Base-by-base conservation (phyloP, 2,888 invertebrate genomes). In the Dendrolimus houi region DNA sequence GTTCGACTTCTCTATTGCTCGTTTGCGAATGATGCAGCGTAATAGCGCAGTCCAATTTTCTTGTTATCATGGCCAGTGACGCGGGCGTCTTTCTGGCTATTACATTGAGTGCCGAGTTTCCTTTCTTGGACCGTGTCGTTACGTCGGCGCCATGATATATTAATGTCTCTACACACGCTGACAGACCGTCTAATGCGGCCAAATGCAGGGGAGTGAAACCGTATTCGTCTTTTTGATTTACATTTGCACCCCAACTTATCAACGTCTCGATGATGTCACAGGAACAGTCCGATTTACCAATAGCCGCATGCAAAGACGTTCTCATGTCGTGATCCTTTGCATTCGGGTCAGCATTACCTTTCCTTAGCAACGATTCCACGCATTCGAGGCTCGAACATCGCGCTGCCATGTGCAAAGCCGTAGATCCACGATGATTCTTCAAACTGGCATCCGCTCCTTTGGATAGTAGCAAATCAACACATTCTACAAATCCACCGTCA, bases 81-180 rank as follows among this genome's bases (percentile, higher is more conserved):
- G 96, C 95, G 10, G 97, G 97, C 3, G 96, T 97, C 87, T 96
- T 96, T 62, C 97, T 92, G 17, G 96, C 94, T 61, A 97, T 96
- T 63, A 97, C 95, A 68, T 96, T 96, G 60, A 97, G 87, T 41
- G 96, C 96, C 9, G 96, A 95, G 77, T 96, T 95, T 59, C 97
- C 96, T 71, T 96, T 96, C 79, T 95, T 96, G 56, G 96, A 97
- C 71, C 95, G 94, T 2, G 96, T 95, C 12, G 96, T 96, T n/a
- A 97, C 95, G 87, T 97, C 97, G 55, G 96, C 96, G 6, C 96
- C 97, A 75, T 95, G 94, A 72, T 94, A 95, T 61, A 97, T 94
- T 62, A 97, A 84, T 64, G 96, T 94, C 77, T 96, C 96, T 1
- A 97, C 97, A 78, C 96, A 96, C 69, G 95, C 94, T 0, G 96